Conservation (phyloP, 2,888 invertebrate genomes). For the Chloroclystis v-ata region DNA sequence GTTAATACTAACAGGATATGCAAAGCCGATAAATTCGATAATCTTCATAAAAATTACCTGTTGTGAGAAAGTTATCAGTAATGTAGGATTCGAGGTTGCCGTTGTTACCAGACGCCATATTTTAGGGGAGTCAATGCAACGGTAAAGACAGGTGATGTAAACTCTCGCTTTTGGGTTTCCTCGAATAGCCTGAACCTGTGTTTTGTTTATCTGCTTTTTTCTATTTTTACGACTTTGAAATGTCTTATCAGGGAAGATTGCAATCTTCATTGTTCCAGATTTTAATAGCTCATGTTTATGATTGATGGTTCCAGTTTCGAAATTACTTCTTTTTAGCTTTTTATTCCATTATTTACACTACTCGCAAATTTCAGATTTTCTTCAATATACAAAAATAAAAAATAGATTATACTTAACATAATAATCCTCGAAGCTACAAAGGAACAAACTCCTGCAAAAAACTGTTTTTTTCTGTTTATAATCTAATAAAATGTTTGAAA, state of each 20-base stretch:
- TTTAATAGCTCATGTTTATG: slow-evolving; percentile 2
- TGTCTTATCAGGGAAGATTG: slow-evolving; percentile 5
- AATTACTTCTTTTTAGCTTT: too few relatives aligned
- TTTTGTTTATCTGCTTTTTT: slow-evolving; percentile 33
- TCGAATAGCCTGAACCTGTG: slow-evolving; percentile 23
- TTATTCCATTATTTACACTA: too few relatives aligned
- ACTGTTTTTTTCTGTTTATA: too few relatives aligned
- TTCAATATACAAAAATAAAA: too few relatives aligned
- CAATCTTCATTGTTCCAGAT: slow-evolving; percentile 1
- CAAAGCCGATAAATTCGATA: slow-evolving; percentile 34
- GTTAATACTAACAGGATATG: slow-evolving; percentile 5
- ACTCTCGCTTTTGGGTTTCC: slow-evolving; percentile 21
- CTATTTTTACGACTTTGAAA: slow-evolving; percentile 37
- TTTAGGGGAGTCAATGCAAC: slow-evolving; percentile 60
- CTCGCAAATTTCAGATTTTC: too few relatives aligned
- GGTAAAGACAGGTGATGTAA: slow-evolving; percentile 50
- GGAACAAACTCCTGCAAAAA: too few relatives aligned
- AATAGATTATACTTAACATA: too few relatives aligned
- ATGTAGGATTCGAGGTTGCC: slow-evolving; percentile 66
- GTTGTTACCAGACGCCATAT: slow-evolving; percentile 64
- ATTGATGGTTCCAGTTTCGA: too few relatives aligned
- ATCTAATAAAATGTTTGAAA: too few relatives aligned
- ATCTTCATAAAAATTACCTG: slow-evolving; percentile 33
- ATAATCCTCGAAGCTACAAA: too few relatives aligned
- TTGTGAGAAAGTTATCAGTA: slow-evolving; percentile 58